Evolutionary conservation across 2,888 invertebrate genomes (phyloP), one percentile per base, ranked within the genome.

Genomic region (Ganaspis brasiliensis): DNA sequence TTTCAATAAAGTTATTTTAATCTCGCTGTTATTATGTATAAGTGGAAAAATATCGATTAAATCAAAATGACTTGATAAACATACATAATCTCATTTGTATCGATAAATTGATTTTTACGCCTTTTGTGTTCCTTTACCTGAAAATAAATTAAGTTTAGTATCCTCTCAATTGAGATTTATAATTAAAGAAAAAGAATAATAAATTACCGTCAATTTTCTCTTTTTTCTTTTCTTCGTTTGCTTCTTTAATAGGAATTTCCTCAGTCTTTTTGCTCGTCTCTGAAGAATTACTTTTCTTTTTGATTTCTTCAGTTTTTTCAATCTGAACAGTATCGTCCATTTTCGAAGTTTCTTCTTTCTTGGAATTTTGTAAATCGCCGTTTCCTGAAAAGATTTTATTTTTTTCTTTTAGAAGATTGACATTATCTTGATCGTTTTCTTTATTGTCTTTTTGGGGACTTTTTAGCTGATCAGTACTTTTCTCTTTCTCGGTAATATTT

Each of bases 141-240:
- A 4, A 31, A 31, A 31, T 31, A 31, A 31, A 31, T 31, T 4
- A 31, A 31, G 6, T 31, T 6, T 31, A 6, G 2, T 31, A 31
- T 31, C 6, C 31, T 31, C n/a, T 49, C n/a, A n/a, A 49, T n/a
- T 49, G n/a, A n/a, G n/a, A n/a, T 2, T n/a, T 4, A 14, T 1
- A 49, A n/a, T 49, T 49, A 6, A 49, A 49, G 10, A 52, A 52
- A 52, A 8, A 19, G 9, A 52, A 19, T 52, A 52, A n/a, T n/a
- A n/a, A n/a, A 8, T 52, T 52, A 52, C 52, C 52, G 6, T 16
- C 19, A 9, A 52, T 1, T 45, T 45, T 45, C 2, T 40, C 12
- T 14, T 40, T 49, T 49, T 52, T 52, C 40, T 67, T 40, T 9
- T 67, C 63, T 21, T 67, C 19, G 8, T 40, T 14, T 45, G 14